Base-by-base conservation (phyloP, 2,888 invertebrate genomes). In the Xylocampa areola region DNA sequence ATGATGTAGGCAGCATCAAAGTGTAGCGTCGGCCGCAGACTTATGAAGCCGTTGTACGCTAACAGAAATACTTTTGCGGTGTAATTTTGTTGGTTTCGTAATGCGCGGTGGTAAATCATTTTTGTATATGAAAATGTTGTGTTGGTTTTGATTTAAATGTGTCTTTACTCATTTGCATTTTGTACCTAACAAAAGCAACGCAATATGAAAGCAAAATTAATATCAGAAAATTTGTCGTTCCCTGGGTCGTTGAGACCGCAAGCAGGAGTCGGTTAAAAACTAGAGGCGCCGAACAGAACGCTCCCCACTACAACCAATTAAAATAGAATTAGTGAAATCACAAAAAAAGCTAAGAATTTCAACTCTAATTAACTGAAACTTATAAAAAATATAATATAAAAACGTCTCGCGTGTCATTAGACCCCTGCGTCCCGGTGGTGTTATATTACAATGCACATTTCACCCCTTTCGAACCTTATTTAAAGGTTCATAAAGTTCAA, bases 381-480 rank as follows among this genome's bases (percentile, higher is more conserved):
- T 52, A 80, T 79, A 82, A 84, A 84, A 77, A 73, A 68, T 44
- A 54, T 60, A 52, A 71, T 57, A 63, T 45, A 75, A 82, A 87
- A 88, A 86, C 84, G 77, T 81, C 81, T 85, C 87, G 83, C 84
- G 87, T 88, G 88, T 89, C 90, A 89, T 91, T 90, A 89, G 90
- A 90, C 89, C 90, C 90, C 88, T 86, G 87, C 86, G 81, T 81
- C 55, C 41, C 51, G 4, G 52, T 60, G 54, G 72, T 62, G 37
- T 65, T 52, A 39, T 47, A 63, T 68, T 55, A 57, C 59, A 0
- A 14, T n/a, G 13, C 10, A 29, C 2, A 8, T 17, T 17, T 35
- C 11, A 10, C 6, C 2, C 1, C 40, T 8, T 44, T 53, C 45
- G 33, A 8, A 53, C 53, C 35, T n/a, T 74, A 66, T 37, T 2